Evolutionary conservation across 2,797 vertebrate species (phyloP), one percentile per base, ranked within the genome.

Genomic region (Anableps anableps): DNA sequence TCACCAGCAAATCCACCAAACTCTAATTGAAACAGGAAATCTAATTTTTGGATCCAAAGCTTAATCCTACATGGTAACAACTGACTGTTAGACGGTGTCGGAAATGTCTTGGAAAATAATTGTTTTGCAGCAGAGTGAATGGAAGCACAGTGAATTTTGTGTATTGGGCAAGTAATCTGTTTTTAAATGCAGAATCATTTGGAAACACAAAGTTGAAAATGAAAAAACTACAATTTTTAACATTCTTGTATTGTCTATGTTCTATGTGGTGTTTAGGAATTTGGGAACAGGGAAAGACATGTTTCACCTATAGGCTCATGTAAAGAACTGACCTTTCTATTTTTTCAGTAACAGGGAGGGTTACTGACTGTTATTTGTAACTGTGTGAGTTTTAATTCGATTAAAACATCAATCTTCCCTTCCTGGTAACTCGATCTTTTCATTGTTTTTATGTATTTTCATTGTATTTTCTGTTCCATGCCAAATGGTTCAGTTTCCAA

Each of bases 1-100:
- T 21, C 71, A 29, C 16, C 41, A 73, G 5, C 41, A 84, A 74
- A 48, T 83, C 85, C 31, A 93, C 89, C n/a, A 91, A 85, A 76
- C 79, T 93, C 31, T 93, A 90, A 75, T 7, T 8, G 43, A 45
- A 60, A 31, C 7, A 38, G 72, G 3, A 23, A 51, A 74, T n/a
- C n/a, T n/a, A n/a, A n/a, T n/a, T 13, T 10, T 38, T 34, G 64
- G 23, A 66, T 66, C 34, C 17, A 10, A 17, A 62, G 5, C 21
- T 64, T 64, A 1, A 64, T 0, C 29, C n/a, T 36, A 9, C 19
- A 8, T 21, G 3, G 2, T 41, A 13, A 1, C 21, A 2, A 14
- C 11, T 3, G 21, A 21, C 17, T 68, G 21, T 23, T 21, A 68
- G 10, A 41, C 6, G 64, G 9, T 5, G 38, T 68, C 14, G 13